phyloP scores from a whole-genome alignment of 1,140 invertebrate species.

The Philaenus spumarius region DNA sequence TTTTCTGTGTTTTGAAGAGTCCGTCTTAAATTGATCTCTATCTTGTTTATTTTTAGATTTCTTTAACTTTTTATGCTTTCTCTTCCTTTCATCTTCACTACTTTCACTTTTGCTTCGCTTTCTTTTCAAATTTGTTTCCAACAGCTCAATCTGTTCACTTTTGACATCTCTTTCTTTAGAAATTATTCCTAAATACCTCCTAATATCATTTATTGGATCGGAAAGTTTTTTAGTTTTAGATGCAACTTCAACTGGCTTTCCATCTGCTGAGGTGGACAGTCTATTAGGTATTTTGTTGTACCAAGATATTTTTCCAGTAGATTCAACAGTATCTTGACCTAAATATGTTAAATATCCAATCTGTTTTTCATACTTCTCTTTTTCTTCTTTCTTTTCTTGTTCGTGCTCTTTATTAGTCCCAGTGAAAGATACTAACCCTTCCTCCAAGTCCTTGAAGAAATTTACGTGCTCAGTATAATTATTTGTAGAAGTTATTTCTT shows the following conservation, averaged over 20 bases:
- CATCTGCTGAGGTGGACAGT: constrained; percentile 23
- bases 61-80: constrained; percentile 33
- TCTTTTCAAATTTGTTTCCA: constrained; percentile 39
- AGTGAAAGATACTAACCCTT: constrained; percentile 52
- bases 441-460: constrained; percentile 83
- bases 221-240: constrained; percentile 52
- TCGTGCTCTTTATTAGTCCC: constrained; percentile 82
- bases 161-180: constrained; percentile 32
- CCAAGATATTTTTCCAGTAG: constrained; percentile 71
- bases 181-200: constrained; percentile 45
- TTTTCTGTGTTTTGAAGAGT: constrained; percentile 26
- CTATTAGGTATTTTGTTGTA: constrained; percentile 62
- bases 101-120: constrained; percentile 34
- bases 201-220: constrained; percentile 71
- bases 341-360: constrained; percentile 95
- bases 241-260: constrained; percentile 44
- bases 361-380: constrained; percentile 96
- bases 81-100: constrained; percentile 30
- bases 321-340: constrained; percentile 88
- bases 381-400: constrained; percentile 82
- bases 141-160: constrained; percentile 29
- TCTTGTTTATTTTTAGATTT: constrained; percentile 21
- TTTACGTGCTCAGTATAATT: constrained; percentile 65
- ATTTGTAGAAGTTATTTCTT: constrained; percentile 18
- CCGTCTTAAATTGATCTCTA: not conserved